Evolutionary conservation across 2,113 vertebrate genomes (phyloP), one percentile per base, ranked within the genome.

Genomic region (Manacus vitellinus): DNA sequence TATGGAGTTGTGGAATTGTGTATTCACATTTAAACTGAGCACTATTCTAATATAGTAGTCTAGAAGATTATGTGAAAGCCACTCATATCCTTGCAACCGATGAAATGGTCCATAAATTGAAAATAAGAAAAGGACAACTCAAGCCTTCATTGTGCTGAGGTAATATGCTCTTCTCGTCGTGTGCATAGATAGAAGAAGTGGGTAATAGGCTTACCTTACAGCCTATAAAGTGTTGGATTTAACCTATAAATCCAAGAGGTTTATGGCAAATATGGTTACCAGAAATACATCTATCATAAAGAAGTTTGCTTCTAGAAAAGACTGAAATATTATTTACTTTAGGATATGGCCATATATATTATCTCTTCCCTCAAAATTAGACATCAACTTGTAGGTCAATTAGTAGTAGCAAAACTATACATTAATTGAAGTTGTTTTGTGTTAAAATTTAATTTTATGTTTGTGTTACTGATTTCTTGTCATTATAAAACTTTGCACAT

Each of bases 161-260:
- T 11, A 13, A 2, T 58, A 4, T 0, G 7, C 12, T n/a, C 10
- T 62, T 39, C 8, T 54, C 5, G 24, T 28, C 16, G 56, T 66
- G 5, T 24, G 18, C 18, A 37, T 5, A n/a, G 4, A 5, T 25
- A 16, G 25, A 78, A 67, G 20, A 70, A 3, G 3, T 62, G 17
- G 6, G 10, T 49, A 14, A 7, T 30, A 63, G 17, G 16, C 4
- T 62, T 12, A 63, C 12, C 14, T 70, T 47, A n/a, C 3, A 47
- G 10, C 8, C 6, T 51, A 84, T 28, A 80, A 83, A 65, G 2
- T 5, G 3, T 10, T 37, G 24, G 13, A 7, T 43, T 61, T 49
- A 65, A 55, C 8, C 5, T 0, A 0, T 18, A 49, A 66, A 19
- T 58, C 22, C 20, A 51, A 67, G 12, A n/a, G 6, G 44, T n/a